A percentile compares a stretch with the other conserved stretches of the same genome.
Conservation (phyloP, 2,113 vertebrate genomes). For the Vombatus ursinus region DNA sequence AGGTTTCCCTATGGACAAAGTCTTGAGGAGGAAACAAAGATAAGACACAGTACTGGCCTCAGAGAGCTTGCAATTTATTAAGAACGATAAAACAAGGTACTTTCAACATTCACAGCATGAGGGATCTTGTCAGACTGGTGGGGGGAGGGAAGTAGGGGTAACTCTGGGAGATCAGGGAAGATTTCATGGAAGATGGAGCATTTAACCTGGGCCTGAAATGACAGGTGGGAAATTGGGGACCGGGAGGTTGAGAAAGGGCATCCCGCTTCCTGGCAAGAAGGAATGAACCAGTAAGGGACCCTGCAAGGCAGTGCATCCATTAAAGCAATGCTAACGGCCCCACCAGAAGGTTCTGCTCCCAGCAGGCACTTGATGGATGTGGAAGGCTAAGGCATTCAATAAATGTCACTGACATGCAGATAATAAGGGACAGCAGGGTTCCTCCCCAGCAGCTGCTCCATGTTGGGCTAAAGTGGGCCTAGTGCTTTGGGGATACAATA, state of each 20-base stretch:
- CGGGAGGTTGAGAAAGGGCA: neutral
- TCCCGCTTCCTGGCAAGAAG: neutral
- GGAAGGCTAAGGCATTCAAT: neutral
- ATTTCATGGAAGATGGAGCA: no score
- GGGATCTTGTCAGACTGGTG: no score
- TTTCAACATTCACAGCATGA: no score
- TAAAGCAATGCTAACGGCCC: neutral
- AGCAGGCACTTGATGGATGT: neutral
- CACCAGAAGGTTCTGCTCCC: neutral
- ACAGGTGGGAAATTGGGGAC: neutral
- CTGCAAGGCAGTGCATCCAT: neutral
- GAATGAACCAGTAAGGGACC: neutral
- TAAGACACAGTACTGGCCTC: no score
- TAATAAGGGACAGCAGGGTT: neutral
- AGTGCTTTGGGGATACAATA: neutral
- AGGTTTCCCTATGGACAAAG: no score
- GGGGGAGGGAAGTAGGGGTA: no score
- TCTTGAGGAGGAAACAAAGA: no score
- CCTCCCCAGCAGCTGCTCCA: conserved; percentile 30
- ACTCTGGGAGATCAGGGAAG: no score
- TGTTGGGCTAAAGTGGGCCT: neutral
- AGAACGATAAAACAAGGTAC: no score
- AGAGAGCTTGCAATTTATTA: no score
- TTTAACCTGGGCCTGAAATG: neutral
- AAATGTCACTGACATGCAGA: neutral